phyloP scores from a whole-genome alignment of 1,140 invertebrate genomes.

The Batillaria attramentaria region DNA sequence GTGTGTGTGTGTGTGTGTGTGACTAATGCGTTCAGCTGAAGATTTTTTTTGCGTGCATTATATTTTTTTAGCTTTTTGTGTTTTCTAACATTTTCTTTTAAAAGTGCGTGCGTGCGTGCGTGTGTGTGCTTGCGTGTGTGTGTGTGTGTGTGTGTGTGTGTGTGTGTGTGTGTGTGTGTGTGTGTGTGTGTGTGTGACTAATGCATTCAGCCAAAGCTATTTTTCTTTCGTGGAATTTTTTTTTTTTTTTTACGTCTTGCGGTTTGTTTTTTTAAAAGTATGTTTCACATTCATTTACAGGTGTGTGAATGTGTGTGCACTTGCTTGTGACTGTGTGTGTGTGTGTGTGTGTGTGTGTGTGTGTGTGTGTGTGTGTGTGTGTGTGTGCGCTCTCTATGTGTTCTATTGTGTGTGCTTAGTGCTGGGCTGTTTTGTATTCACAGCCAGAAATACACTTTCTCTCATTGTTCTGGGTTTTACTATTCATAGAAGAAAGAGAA shows the following conservation, averaged over 20 bases:
- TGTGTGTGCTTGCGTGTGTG: slow-evolving; percentile 1
- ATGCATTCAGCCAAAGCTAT: not conserved
- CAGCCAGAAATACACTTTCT: slow-evolving; percentile 44
- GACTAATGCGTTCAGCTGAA: too few species aligned
- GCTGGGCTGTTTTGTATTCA: not conserved
- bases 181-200: not conserved
- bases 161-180: slow-evolving; percentile 16
- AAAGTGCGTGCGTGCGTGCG: not conserved
- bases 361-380: not conserved
- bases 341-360: not conserved
- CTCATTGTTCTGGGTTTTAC: not conserved
- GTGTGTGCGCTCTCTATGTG: not conserved
- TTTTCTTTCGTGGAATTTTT: not conserved
- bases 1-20: too few species aligned
- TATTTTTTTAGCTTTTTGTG: too few species aligned
- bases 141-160: slow-evolving; percentile 16
- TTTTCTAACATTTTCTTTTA: too few species aligned
- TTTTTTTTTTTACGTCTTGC: not conserved
- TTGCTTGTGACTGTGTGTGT: slow-evolving; percentile 18
- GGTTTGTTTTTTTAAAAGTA: not conserved
- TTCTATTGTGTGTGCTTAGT: not conserved
- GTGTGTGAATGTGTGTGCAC: not conserved
- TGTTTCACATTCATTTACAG: not conserved
- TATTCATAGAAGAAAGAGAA: not conserved
- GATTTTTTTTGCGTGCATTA: too few species aligned